phyloP scores from a whole-genome alignment of 2,113 vertebrate species.

The Tor tambroides region DNA sequence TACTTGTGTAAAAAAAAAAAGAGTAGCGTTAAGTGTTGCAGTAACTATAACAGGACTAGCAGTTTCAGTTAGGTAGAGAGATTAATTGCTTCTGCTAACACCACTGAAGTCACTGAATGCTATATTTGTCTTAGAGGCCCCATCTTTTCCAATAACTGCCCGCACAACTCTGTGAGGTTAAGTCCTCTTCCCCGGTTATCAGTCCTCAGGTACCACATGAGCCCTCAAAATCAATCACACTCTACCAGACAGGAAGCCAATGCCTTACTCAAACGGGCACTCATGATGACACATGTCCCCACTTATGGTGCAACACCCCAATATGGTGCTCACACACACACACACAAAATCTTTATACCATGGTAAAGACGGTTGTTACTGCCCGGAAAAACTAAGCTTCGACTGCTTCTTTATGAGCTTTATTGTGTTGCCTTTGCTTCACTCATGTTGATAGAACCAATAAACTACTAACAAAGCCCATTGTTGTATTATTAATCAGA shows the following conservation, averaged over 20 bases:
- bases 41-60: not conserved
- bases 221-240: constrained; percentile 47
- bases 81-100: constrained; percentile 24
- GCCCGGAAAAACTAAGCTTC: not conserved
- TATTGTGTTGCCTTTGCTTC: not conserved
- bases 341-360: not conserved
- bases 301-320: constrained; percentile 28
- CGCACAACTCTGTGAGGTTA: constrained; percentile 11
- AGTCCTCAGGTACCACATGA: constrained; percentile 20
- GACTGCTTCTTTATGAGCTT: constrained; percentile 20
- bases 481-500: constrained; percentile 51
- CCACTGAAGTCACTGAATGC: not conserved
- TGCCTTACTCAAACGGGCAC: constrained; percentile 37
- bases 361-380: not conserved
- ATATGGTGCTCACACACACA: not conserved
- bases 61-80: not conserved
- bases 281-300: constrained; percentile 49
- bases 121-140: constrained; percentile 25
- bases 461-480: constrained; percentile 49
- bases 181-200: constrained; percentile 27
- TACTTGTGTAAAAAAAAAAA: not conserved
- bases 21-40: not conserved
- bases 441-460: constrained; percentile 28
- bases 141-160: constrained; percentile 40
- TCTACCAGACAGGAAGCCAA: constrained; percentile 38